Percentiles rank a stretch among this genome's conserved stretches.
Evolutionary conservation across 2,888 invertebrate genomes (phyloP).

Genomic region (Chymomyza caudatula): DNA sequence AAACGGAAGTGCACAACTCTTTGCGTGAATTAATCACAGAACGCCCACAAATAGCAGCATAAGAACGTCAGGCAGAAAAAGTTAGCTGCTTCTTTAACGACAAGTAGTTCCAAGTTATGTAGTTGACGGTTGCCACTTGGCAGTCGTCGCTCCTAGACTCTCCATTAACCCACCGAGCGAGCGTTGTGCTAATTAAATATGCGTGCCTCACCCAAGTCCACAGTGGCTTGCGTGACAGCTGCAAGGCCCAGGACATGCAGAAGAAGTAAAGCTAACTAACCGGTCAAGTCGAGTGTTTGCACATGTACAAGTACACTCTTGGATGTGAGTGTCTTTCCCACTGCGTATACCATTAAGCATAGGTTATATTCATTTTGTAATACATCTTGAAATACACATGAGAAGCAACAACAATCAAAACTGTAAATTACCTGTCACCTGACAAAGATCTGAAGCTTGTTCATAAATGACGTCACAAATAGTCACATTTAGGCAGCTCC

Average conservation of each 20-base stretch:
- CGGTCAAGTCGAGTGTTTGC: not conserved
- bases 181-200: conserved; percentile 45
- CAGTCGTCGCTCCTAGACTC: not conserved
- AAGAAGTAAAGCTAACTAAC: not conserved
- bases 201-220: conserved; percentile 34
- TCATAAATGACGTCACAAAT: too few species aligned
- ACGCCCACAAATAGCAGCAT: conserved; percentile 26
- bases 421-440: conserved; percentile 35
- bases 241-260: not conserved
- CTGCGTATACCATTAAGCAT: not conserved
- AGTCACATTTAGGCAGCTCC: too few species aligned
- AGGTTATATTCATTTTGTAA: not conserved
- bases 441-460: too few species aligned
- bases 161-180: conserved; percentile 5
- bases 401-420: conserved; percentile 24
- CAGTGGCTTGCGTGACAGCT: conserved; percentile 37
- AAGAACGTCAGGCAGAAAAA: not conserved
- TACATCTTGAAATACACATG: not conserved
- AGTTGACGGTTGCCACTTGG: not conserved
- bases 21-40: conserved; percentile 74
- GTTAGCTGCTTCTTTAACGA: not conserved
- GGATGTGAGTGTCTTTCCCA: not conserved
- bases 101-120: not conserved
- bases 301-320: not conserved
- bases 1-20: conserved; percentile 72